Base-by-base conservation (phyloP, 2,888 invertebrate genomes). In the Drosophila paranaensis region DNA sequence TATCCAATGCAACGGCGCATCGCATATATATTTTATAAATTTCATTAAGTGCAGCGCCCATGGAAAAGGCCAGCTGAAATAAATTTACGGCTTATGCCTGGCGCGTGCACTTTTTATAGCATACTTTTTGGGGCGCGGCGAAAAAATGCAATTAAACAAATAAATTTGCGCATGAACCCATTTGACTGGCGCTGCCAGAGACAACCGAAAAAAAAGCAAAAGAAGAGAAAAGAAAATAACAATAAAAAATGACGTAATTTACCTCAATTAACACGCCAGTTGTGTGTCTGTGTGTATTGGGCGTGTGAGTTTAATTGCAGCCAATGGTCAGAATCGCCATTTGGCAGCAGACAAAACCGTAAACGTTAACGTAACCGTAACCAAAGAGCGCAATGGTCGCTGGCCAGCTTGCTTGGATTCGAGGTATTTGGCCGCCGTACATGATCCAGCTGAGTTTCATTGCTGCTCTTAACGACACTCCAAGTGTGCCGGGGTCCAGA, bases 251-350 rank as follows among this genome's bases (percentile, higher is more conserved):
- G 65, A 72, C 79, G 85, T 89, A 85, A 90, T 89, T 89, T 85
- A 90, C 88, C 81, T 83, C 88, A 89, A 89, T 89, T 89, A 89
- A 90, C 90, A 89, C 85, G 77, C 79, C 82, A 84, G 81, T 66
- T 77, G 51, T 20, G 43, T 48, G 43, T 55, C 35, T 77, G 45
- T 55, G 60, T 68, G 60, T 42, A 57, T 64, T 48, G 57, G 55
- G 58, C 71, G 82, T 82, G 73, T 68, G 80, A 75, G 72, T 67
- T 88, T 84, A 84, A 84, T 84, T 84, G 83, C 89, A 82, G 87
- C 71, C 87, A 86, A 86, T 84, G 89, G 84, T 81, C 89, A 86
- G 81, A 55, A 61, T 42, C 42, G 57, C 69, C 67, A 77, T 79
- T 77, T 73, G 77, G 66, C 77, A 79, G 56, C 83, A 71, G 86